Conservation (phyloP, 2,888 invertebrate genomes). For the Disparrhopalites patrizii region DNA sequence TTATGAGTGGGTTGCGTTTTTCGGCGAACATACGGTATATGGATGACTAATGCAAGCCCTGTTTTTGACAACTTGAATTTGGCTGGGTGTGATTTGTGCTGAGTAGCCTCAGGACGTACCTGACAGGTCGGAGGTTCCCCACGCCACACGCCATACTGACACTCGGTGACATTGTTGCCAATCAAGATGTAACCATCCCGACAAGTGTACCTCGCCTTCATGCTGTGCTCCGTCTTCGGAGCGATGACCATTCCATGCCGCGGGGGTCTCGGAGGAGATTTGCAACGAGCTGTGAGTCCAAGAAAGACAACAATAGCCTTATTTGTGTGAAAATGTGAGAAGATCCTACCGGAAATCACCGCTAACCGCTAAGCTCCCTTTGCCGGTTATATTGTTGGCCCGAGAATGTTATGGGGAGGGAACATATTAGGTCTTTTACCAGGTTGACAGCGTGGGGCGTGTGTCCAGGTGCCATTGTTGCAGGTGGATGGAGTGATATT, state of each 20-base stretch:
- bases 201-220: slow-evolving; percentile 88
- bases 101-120: slow-evolving; percentile 49
- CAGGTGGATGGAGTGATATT: slow-evolving; percentile 69
- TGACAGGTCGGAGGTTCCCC: slow-evolving; percentile 77
- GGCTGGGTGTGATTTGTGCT: not conserved
- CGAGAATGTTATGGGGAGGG: too few relatives aligned
- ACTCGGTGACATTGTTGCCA: slow-evolving; percentile 74
- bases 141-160: slow-evolving; percentile 93
- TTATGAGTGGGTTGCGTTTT: too few relatives aligned
- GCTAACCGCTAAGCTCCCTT: too few relatives aligned
- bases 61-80: too few relatives aligned
- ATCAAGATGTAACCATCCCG: slow-evolving; percentile 86
- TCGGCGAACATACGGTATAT: too few relatives aligned
- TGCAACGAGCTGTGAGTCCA: slow-evolving; percentile 69
- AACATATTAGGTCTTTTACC: slow-evolving; percentile 55
- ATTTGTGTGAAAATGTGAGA: too few relatives aligned
- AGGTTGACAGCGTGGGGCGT: slow-evolving; percentile 79
- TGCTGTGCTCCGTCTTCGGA: slow-evolving; percentile 94
- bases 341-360: too few relatives aligned
- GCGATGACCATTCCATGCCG: slow-evolving; percentile 94
- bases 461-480: slow-evolving; percentile 93
- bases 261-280: slow-evolving; percentile 74
- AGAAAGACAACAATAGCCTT: too few relatives aligned
- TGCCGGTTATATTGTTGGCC: not conserved
- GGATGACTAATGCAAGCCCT: too few relatives aligned